These are phyloP conservation scores for Toxotes jaculatrix DNA, from an alignment of 2,113 vertebrate species.

Conservation along the genomic window DNA sequence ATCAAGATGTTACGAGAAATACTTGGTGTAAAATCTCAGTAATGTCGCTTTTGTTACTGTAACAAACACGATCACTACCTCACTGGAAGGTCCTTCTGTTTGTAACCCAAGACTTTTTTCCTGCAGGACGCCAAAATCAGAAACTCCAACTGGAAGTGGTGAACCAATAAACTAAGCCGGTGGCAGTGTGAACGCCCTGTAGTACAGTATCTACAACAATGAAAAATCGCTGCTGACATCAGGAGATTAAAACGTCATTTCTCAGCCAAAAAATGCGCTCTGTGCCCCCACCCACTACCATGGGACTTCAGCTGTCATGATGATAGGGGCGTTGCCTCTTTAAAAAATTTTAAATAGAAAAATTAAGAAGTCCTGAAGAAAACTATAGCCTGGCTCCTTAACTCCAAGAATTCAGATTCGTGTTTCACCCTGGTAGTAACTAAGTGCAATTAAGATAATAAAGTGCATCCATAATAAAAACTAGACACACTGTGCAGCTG, in stretches of 20 bases:
- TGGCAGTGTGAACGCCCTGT: constrained; percentile 32
- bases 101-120: neutral
- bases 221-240: constrained; percentile 46
- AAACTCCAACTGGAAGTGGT: neutral
- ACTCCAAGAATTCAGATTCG: neutral
- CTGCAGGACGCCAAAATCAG: neutral
- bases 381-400: neutral
- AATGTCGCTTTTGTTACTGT: neutral
- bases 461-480: neutral
- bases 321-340: constrained; percentile 43
- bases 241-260: constrained; percentile 34
- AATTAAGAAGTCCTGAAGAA: neutral
- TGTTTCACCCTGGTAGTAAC: neutral
- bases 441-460: neutral
- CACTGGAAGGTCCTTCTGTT: neutral
- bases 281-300: constrained; percentile 61
- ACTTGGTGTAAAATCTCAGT: no score
- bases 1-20: neutral
- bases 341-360: neutral
- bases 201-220: constrained; percentile 19
- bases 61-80: neutral
- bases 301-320: constrained; percentile 52
- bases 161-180: neutral
- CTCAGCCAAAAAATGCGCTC: constrained; percentile 57
- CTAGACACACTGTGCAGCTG: neutral